Evolutionary conservation across 2,797 vertebrate species (phyloP), one percentile per base, ranked within the genome.

Genomic region (Myotis findleyi): DNA sequence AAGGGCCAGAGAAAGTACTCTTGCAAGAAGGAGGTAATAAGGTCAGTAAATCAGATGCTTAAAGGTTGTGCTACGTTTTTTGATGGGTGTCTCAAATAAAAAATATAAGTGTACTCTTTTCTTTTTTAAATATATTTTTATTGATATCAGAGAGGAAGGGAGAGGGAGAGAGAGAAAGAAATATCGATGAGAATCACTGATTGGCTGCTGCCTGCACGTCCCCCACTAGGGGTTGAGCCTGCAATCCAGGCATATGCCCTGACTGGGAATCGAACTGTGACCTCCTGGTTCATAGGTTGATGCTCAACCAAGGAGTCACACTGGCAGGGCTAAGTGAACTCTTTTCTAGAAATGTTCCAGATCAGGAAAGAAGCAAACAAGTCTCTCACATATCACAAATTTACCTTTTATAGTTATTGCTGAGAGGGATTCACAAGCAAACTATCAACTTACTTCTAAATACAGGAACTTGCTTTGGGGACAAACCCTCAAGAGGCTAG

Each of bases 361-460:
- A 82, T 33, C 41, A 93, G 55, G 49, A 94, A 72, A 84, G 57
- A 75, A 84, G 83, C 30, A 76, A 84, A 80, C 41, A 89, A 87
- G 57, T 13, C n/a, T 73, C 84, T 94, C 75, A 21, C 33, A 64
- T 12, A 57, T 85, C 69, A 91, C 33, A 86, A 69, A 57, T 79
- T 91, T 69, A 90, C 75, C 73, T 93, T 93, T 87, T 92, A 92
- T 53, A 83, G 75, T 83, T 79, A 82, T n/a, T 75, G 27, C 68
- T 89, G 41, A n/a, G 85, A 91, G 47, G n/a, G 64, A 90, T 88
- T 92, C 96, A 94, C 16, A 96, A 55, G 21, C 71, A 94, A 95
- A 89, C n/a, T 76, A 85, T 62, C 83, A 71, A 47, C 91, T 84
- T 95, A 68, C n/a, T 94, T 89, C 36, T 92, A 87, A 86, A 47